Percentiles rank a stretch among this genome's conserved stretches.
Conservation (phyloP, 2,113 vertebrate genomes). For the Diadophis punctatus region DNA sequence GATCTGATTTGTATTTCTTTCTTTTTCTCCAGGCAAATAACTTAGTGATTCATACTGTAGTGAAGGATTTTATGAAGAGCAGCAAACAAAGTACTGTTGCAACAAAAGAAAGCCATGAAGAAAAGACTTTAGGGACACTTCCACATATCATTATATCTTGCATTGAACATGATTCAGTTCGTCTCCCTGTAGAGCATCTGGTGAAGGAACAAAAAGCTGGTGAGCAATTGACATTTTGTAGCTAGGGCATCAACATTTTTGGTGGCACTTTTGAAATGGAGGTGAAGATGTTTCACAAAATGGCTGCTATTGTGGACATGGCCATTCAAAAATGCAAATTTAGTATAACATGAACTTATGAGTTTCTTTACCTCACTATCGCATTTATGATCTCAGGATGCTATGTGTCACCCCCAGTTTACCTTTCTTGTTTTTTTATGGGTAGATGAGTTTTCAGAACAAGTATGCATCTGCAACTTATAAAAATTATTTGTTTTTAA, state of each 20-base stretch:
- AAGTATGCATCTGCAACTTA: background rate
- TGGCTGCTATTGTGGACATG: background rate
- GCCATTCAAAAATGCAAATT: background rate
- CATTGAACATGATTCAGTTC: slow-evolving; percentile 90
- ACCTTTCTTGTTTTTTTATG: background rate
- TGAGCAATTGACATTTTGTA: slow-evolving; percentile 44
- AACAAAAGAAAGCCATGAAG: background rate
- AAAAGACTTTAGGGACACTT: background rate
- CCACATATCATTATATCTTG: slow-evolving; percentile 84
- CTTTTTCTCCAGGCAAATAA: slow-evolving; percentile 82
- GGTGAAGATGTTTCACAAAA: background rate
- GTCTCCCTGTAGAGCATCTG: slow-evolving; percentile 76
- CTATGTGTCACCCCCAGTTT: background rate
- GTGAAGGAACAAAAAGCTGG: slow-evolving; percentile 70
- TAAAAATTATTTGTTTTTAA: background rate
- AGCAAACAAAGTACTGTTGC: slow-evolving; percentile 3
- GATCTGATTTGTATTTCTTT: fast-evolving
- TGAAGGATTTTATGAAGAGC: slow-evolving; percentile 72
- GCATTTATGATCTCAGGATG: background rate
- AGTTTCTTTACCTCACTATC: background rate
- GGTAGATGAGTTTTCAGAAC: background rate
- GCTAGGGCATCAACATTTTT: background rate
- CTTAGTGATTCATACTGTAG: slow-evolving; percentile 80
- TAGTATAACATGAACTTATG: background rate
- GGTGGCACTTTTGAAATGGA: background rate